Evolutionary conservation across 2,113 vertebrate genomes (phyloP), one percentile per base, ranked within the genome.

Genomic region (Sclerurus mexicanus): DNA sequence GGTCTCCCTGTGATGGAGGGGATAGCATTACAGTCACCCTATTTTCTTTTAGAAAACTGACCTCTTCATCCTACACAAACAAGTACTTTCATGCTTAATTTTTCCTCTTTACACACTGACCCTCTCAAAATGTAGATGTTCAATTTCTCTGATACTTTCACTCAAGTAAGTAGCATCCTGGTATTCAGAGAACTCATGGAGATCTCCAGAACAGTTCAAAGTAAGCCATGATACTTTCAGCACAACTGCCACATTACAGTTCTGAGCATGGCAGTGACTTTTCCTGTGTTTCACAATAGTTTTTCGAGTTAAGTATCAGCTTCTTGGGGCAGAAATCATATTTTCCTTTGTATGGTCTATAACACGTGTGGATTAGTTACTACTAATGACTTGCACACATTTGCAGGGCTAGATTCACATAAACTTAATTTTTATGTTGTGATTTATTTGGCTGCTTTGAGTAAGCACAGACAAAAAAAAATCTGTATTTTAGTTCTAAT

Each of bases 391-490:
- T 83, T 4, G 39, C 56, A 81, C n/a, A 52, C 73, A 30, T 72
- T 90, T 91, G 49, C 84, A 79, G 49, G 40, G 27, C 58, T 75
- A 39, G 56, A 52, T 60, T 91, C 77, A 64, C 59, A 87, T 81
- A 80, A 87, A 85, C 37, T 20, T 73, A 52, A 55, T 80, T 87
- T 73, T 88, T 55, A 69, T 85, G 50, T 71, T 81, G 66, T 15
- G 27, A 85, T 63, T 87, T 87, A 58, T 66, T 91, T 82, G 87
- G 82, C 71, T 96, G 59, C 81, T 83, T 91, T 22, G 6, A 93
- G 69, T 76, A 93, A 94, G 30, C 35, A 77, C 55, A 83, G 58
- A 85, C 69, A 40, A 68, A 53, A 88, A 59, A 73, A 83, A 55
- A 33, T 62, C 50, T 71, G 47, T 33, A 30, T 8, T 60, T 81